phyloP scores from a whole-genome alignment of 2,888 invertebrate species.

The Leptopilina myrica region DNA sequence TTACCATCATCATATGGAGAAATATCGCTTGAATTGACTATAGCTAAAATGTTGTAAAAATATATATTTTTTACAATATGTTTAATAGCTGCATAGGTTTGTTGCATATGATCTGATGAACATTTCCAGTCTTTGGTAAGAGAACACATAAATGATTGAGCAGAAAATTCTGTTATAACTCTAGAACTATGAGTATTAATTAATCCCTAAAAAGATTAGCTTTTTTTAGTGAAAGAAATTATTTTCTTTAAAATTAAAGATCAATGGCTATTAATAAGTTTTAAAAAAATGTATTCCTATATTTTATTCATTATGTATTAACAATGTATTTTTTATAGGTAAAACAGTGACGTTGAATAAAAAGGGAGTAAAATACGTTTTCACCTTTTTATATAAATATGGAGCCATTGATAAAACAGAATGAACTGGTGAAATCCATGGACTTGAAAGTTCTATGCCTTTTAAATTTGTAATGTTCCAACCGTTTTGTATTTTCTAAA shows the following conservation, averaged over 20 bases:
- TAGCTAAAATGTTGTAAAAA: slow-evolving; percentile 88
- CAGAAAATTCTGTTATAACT: slow-evolving; percentile 80
- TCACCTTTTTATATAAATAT: slow-evolving; percentile 84
- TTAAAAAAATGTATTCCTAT: no score
- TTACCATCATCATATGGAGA: slow-evolving; percentile 29
- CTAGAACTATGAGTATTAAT: slow-evolving; percentile 83
- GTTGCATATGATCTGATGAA: slow-evolving; percentile 78
- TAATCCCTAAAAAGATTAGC: slow-evolving; percentile 77
- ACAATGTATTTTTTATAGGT: no score
- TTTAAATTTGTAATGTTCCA: slow-evolving; percentile 83
- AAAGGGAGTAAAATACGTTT: slow-evolving; percentile 33
- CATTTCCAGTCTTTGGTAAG: slow-evolving; percentile 79
- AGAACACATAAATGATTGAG: slow-evolving; percentile 79
- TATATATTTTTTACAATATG: slow-evolving; percentile 79
- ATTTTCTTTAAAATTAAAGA: no score
- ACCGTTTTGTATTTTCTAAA: slow-evolving; percentile 81
- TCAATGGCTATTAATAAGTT: no score
- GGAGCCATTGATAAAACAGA: slow-evolving; percentile 91
- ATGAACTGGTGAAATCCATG: slow-evolving; percentile 93
- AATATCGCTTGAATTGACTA: not conserved
- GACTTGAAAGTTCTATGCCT: slow-evolving; percentile 91
- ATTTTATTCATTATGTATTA: no score
- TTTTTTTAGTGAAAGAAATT: no score
- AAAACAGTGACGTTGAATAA: not conserved
- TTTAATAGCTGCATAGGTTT: no score